Conservation (phyloP, 2,888 invertebrate species). For the Lycophotia porphyrea region DNA sequence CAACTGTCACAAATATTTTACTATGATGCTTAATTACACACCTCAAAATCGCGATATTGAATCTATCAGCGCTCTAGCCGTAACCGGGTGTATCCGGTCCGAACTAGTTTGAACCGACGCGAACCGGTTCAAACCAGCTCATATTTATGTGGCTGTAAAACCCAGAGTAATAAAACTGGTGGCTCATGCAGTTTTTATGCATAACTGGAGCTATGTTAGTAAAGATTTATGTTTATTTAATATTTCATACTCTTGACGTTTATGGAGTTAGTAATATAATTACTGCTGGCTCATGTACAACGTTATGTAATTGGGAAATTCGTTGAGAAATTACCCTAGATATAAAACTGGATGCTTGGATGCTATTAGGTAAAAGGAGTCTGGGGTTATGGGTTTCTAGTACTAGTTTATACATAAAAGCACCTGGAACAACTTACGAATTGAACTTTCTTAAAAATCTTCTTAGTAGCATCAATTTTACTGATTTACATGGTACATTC, state of each 20-base stretch:
- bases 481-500: background rate
- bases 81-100: conserved; percentile 52
- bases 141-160: conserved; percentile 75
- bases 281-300: conserved; percentile 43
- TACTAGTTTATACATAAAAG: too few species aligned
- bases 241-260: conserved; percentile 55
- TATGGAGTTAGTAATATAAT: conserved; percentile 54
- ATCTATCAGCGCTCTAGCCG: conserved; percentile 54
- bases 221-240: conserved; percentile 61
- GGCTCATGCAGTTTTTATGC: conserved; percentile 76
- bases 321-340: background rate
- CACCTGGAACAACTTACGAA: background rate
- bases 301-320: conserved; percentile 37
- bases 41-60: conserved; percentile 56
- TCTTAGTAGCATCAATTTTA: background rate
- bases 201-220: conserved; percentile 57
- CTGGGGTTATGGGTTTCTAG: background rate
- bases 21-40: conserved; percentile 27
- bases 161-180: conserved; percentile 70
- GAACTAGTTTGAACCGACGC: conserved; percentile 48
- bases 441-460: background rate
- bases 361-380: background rate
- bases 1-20: conserved; percentile 16
- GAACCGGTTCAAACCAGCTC: conserved; percentile 59
- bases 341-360: background rate